A percentile compares a stretch with the other conserved stretches of the same genome.
Evolutionary conservation across 2,888 invertebrate species (phyloP).

Genomic region (Arge pagana): DNA sequence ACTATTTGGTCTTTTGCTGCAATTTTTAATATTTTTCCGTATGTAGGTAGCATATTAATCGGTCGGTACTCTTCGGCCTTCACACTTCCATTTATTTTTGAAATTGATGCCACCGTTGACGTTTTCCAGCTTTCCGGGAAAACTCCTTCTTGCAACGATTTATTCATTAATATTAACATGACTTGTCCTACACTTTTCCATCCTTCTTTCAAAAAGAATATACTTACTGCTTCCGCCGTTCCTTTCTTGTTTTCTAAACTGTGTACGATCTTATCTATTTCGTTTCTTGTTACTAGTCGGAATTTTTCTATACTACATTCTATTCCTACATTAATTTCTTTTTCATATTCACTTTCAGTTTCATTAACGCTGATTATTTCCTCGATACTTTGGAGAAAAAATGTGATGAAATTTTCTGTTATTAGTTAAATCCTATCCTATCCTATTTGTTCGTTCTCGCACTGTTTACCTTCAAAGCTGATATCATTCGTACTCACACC

Average conservation of each 20-base stretch:
- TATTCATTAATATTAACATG: background rate
- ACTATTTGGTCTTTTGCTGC: slow-evolving; percentile 22
- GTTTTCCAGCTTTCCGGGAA: slow-evolving; percentile 18
- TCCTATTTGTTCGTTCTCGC: background rate
- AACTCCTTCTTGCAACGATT: background rate
- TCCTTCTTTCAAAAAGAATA: slow-evolving; percentile 22
- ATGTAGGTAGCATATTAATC: slow-evolving; percentile 27
- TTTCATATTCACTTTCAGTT: no score
- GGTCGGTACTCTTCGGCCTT: slow-evolving; percentile 27
- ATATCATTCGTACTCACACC: background rate
- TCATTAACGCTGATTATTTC: slow-evolving; percentile 21
- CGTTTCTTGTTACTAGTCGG: slow-evolving; percentile 10
- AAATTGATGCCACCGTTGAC: slow-evolving; percentile 15
- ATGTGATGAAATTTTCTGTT: slow-evolving; percentile 9
- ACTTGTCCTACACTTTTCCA: slow-evolving; percentile 13
- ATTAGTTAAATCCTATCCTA: background rate
- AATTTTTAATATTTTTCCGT: slow-evolving; percentile 29
- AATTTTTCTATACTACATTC: no score
- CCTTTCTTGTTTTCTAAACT: slow-evolving; percentile 23
- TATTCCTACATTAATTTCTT: no score
- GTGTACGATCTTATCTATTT: slow-evolving; percentile 10
- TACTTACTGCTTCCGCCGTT: slow-evolving; percentile 21
- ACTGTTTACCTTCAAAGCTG: slow-evolving; percentile 1
- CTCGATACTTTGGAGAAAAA: slow-evolving; percentile 18
- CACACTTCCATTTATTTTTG: slow-evolving; percentile 13